Evolutionary conservation across 2,888 invertebrate species (phyloP), one percentile per base, ranked within the genome.

Genomic region (Apamea sordens): DNA sequence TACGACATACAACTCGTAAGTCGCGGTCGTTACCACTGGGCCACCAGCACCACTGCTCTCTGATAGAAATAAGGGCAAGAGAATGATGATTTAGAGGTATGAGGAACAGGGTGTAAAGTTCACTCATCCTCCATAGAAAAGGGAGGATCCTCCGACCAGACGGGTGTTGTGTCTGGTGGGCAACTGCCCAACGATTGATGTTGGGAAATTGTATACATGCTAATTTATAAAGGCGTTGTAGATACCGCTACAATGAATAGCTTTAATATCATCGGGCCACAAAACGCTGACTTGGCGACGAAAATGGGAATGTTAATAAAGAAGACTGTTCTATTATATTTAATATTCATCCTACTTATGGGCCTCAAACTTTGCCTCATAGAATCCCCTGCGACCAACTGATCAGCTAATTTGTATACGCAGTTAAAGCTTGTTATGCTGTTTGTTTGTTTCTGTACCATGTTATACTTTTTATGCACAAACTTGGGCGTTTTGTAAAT

Each of bases 371-470:
- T 79, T 78, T 76, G n/a, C 41, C 64, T 69, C 50, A 61, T 72
- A 53, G 67, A 75, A 61, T 82, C 81, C 87, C 79, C 72, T 77
- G 84, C 84, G 76, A 77, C 82, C 82, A 83, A 84, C 83, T 90
- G 85, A 87, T 85, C 88, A 77, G 82, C 89, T 89, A 89, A 91
- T 90, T 91, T 92, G 87, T 90, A 88, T 89, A 88, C 89, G 80
- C 86, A 90, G 89, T 90, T 90, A 90, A n/a, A 91, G 90, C 90
- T 91, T 88, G 90, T 91, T 91, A 90, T 84, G 73, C 76, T 86
- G 89, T 89, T 88, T 90, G 89, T 91, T 88, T 88, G 86, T 89
- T 86, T 32, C 50, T 85, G 67, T 76, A 79, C 53, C 74, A 76
- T 87, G 83, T 80, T 88, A 83, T 73, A 82, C 88, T 87, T 90